These are phyloP conservation scores for Champsocephalus esox DNA, from an alignment of 2,797 vertebrate species.

Conservation along the genomic window DNA sequence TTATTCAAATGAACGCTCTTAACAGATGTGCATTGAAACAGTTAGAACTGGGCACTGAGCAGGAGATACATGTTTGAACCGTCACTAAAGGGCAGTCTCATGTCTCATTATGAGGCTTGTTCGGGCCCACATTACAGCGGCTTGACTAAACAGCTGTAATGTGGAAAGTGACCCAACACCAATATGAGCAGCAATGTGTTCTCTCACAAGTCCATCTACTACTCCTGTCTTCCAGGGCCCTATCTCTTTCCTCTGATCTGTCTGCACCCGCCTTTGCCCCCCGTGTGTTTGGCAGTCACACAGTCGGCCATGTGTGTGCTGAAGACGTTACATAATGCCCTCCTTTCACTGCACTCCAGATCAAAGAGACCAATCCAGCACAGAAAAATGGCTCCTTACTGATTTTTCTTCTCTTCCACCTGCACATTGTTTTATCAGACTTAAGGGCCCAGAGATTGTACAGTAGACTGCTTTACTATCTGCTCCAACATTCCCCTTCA, in stretches of 20 bases:
- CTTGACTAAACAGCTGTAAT: constrained; percentile 76
- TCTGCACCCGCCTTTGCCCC: constrained; percentile 48
- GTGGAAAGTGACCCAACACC: constrained; percentile 78
- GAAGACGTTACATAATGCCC: constrained; percentile 87
- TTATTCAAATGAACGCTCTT: constrained; percentile 41
- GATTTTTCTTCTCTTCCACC: constrained; percentile 65
- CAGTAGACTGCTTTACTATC: constrained; percentile 58
- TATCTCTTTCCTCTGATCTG: constrained; percentile 62
- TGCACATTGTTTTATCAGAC: constrained; percentile 72
- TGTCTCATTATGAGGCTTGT: constrained; percentile 78
- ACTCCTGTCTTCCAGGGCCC: constrained; percentile 47
- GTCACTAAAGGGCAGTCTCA: constrained; percentile 69
- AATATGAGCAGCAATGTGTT: constrained; percentile 65
- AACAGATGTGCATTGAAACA: constrained; percentile 49
- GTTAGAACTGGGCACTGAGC: constrained; percentile 57
- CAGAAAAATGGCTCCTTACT: constrained; percentile 76
- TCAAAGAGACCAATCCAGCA: constrained; percentile 83
- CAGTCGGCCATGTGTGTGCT: constrained; percentile 86
- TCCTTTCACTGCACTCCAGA: constrained; percentile 82
- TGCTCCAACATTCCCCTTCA: constrained; percentile 60
- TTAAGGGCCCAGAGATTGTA: constrained; percentile 52
- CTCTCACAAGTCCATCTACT: constrained; percentile 58
- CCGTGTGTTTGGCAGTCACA: constrained; percentile 85
- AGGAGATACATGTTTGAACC: constrained; percentile 70
- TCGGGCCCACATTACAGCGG: constrained; percentile 68